A percentile compares a stretch with the other conserved stretches of the same genome.
These are phyloP conservation scores for Nanorana parkeri DNA, from an alignment of 2,113 vertebrate species.

Conservation along the genomic window DNA sequence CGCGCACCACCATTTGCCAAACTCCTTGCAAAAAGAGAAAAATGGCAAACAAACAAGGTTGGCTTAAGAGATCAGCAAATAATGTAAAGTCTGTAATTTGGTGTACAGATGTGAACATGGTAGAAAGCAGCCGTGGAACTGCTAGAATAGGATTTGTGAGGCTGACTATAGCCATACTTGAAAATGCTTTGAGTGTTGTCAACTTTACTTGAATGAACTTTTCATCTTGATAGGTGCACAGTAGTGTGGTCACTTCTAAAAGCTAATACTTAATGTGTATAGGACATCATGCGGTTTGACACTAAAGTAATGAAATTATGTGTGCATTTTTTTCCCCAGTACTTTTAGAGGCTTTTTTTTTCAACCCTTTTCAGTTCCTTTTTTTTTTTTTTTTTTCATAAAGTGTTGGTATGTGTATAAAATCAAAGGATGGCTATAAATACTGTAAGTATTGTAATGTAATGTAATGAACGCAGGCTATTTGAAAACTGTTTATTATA, in stretches of 20 bases:
- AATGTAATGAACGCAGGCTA: constrained; percentile 98
- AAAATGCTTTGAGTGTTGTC: constrained; percentile 91
- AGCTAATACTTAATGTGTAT: constrained; percentile 84
- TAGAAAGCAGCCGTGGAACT: constrained; percentile 70
- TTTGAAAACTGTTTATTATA: constrained; percentile 99
- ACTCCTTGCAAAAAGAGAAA: constrained; percentile 70
- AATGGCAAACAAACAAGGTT: constrained; percentile 58
- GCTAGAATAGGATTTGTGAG: constrained; percentile 81
- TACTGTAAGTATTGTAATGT: constrained; percentile 99
- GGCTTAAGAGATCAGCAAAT: constrained; percentile 57
- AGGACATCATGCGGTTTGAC: constrained; percentile 88
- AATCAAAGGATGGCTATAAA: constrained; percentile 88
- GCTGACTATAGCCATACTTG: constrained; percentile 97
- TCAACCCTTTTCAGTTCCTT: constrained; percentile 61
- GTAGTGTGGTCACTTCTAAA: constrained; percentile 81
- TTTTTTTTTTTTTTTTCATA: constrained; percentile 79
- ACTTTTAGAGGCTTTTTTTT: constrained; percentile 71
- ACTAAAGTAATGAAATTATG: constrained; percentile 84
- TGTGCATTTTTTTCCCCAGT: constrained; percentile 82
- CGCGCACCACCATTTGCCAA: constrained; percentile 76
- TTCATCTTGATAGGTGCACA: constrained; percentile 84
- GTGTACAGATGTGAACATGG: constrained; percentile 84
- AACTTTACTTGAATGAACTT: constrained; percentile 96
- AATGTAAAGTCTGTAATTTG: constrained; percentile 71
- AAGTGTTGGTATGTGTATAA: constrained; percentile 87